phyloP scores from a whole-genome alignment of 2,797 vertebrate species.

The Cyprinella venusta region DNA sequence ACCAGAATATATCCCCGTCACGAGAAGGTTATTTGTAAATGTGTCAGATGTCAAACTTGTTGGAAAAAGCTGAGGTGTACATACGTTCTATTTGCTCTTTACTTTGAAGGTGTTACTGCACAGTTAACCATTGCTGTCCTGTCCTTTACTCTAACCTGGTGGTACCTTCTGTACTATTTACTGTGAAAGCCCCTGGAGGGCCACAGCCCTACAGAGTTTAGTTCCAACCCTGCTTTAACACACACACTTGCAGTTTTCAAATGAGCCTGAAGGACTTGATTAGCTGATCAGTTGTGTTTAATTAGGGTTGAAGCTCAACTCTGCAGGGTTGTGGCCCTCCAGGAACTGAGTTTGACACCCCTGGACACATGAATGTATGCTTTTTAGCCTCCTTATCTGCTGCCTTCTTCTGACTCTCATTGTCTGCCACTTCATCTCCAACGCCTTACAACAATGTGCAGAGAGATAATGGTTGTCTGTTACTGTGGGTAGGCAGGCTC shows the following conservation, averaged over 20 bases:
- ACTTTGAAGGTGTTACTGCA: not conserved
- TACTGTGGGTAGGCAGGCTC: conserved; percentile 29
- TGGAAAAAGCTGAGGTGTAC: conserved; percentile 29
- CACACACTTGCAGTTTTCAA: too few relatives aligned
- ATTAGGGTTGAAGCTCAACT: too few relatives aligned
- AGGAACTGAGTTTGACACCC: too few relatives aligned
- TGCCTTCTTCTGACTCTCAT: conserved; percentile 36
- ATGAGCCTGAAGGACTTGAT: too few relatives aligned
- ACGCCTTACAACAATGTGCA: conserved; percentile 47
- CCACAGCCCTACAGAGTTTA: too few relatives aligned
- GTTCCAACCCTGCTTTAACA: too few relatives aligned
- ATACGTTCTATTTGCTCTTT: not conserved
- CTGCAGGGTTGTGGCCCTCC: too few relatives aligned
- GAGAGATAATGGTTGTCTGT: conserved; percentile 59
- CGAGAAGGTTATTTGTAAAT: conserved; percentile 23
- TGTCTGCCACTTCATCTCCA: conserved; percentile 40
- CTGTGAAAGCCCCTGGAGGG: not conserved
- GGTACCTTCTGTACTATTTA: not conserved
- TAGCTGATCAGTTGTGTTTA: too few relatives aligned
- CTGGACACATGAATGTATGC: not conserved
- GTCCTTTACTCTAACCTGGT: not conserved
- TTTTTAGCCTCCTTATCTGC: conserved; percentile 46
- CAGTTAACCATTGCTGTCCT: conserved; percentile 20
- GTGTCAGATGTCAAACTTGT: conserved; percentile 22
- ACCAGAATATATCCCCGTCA: not conserved